Evolutionary conservation across 2,888 invertebrate genomes (phyloP).

Genomic region (Gastrophysa polygoni): DNA sequence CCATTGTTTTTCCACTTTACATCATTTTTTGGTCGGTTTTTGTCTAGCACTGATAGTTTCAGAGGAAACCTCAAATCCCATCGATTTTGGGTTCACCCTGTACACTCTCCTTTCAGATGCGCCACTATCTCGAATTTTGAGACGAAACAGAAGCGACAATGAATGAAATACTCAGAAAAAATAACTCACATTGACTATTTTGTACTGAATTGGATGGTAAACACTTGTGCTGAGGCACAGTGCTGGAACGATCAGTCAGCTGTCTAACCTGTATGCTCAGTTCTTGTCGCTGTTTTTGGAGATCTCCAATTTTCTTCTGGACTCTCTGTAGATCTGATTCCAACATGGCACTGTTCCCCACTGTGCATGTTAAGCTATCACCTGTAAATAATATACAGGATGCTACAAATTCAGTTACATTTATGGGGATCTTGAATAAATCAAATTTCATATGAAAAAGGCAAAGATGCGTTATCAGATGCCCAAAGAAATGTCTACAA

Average conservation of each 20-base stretch:
- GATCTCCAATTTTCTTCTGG: conserved; percentile 82
- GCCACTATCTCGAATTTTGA: too few relatives aligned
- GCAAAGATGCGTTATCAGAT: too few relatives aligned
- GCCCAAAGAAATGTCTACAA: too few relatives aligned
- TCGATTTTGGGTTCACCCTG: too few relatives aligned
- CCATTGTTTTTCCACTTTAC: too few relatives aligned
- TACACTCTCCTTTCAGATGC: too few relatives aligned
- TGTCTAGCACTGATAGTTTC: too few relatives aligned
- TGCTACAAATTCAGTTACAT: too few relatives aligned
- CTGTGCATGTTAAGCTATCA: conserved; percentile 59
- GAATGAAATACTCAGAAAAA: background rate
- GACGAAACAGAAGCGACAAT: background rate
- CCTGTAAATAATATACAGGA: conserved; percentile 45
- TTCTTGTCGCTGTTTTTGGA: conserved; percentile 85
- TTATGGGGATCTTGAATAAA: too few relatives aligned
- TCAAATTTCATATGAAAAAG: too few relatives aligned
- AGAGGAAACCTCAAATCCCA: too few relatives aligned
- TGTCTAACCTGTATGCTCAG: conserved; percentile 85
- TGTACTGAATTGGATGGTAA: conserved; percentile 31
- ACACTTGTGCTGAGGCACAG: conserved; percentile 64
- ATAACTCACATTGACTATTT: conserved; percentile 27
- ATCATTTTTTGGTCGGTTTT: too few relatives aligned
- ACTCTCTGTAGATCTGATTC: conserved; percentile 84
- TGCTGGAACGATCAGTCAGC: conserved; percentile 80
- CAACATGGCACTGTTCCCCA: conserved; percentile 69